Percentiles rank a stretch among this genome's conserved stretches.
Evolutionary conservation across 2,113 vertebrate genomes (phyloP).

Genomic region (Salvator merianae): DNA sequence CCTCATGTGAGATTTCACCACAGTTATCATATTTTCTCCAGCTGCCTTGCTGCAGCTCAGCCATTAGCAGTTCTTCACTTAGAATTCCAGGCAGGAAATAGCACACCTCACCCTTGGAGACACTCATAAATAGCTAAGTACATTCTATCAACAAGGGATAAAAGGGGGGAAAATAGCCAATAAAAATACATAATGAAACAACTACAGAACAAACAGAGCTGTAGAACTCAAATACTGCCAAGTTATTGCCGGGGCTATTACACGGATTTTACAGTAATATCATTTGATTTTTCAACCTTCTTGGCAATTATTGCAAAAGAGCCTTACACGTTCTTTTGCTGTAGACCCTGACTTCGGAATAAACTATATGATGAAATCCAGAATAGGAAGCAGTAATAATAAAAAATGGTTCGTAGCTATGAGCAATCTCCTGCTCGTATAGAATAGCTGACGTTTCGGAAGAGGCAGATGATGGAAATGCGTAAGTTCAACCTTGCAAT

Average conservation of each 20-base stretch:
- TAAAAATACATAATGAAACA: slow-evolving; percentile 74
- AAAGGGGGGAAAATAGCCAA: slow-evolving; percentile 61
- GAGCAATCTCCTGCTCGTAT: not conserved
- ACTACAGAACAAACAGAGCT: slow-evolving; percentile 67
- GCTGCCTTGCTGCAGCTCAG: not conserved
- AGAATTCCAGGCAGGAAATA: slow-evolving; percentile 60
- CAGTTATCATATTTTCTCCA: slow-evolving; percentile 23
- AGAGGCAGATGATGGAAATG: not conserved
- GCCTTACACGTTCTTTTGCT: slow-evolving; percentile 37
- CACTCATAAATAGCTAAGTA: slow-evolving; percentile 70
- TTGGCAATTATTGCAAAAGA: slow-evolving; percentile 50
- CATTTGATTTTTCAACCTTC: slow-evolving; percentile 62
- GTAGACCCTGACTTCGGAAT: slow-evolving; percentile 44
- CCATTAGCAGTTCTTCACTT: slow-evolving; percentile 31
- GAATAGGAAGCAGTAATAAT: slow-evolving; percentile 31
- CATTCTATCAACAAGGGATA: slow-evolving; percentile 61
- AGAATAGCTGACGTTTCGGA: slow-evolving; percentile 12
- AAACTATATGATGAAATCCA: slow-evolving; percentile 45
- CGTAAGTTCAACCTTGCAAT: not conserved
- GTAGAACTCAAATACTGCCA: slow-evolving; percentile 23
- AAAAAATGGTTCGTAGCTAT: slow-evolving; percentile 30
- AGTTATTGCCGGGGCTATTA: slow-evolving; percentile 63
- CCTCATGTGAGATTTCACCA: slow-evolving; percentile 4
- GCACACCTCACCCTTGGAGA: slow-evolving; percentile 59
- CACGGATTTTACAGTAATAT: slow-evolving; percentile 60